Base-by-base conservation (phyloP, 2,113 vertebrate genomes). In the Cisticola juncidis region DNA sequence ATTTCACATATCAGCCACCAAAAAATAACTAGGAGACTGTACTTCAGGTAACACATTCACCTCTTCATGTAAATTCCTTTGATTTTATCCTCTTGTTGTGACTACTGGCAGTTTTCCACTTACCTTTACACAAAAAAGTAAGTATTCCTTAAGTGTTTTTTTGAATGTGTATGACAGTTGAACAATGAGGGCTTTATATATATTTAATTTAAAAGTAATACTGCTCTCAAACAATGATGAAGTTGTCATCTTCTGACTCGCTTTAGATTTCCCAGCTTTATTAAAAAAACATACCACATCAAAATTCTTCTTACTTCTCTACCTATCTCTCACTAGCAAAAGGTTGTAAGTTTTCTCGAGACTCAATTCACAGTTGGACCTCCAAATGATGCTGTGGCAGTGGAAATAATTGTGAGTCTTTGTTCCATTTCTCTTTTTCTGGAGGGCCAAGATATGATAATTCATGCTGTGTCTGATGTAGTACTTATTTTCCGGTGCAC, bases 291-390 rank as follows among this genome's bases (percentile, higher is more conserved):
- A 78, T 70, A 48, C 3, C 33, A 20, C 50, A 70, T 57, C 42
- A 70, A 93, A 87, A 78, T 87, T 77, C 29, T 81, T 70, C 45
- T 26, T 47, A 35, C 4, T 77, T 72, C 60, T 24, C 68, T 83
- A 58, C 35, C 38, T 58, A 31, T 38, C 38, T 86, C 53, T 72
- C 77, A 54, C 20, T 51, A 28, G 10, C 29, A 77, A 84, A 69
- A 89, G 42, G 19, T 16, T 23, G 3, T 45, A 79, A 24, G 18
- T 60, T 90, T 95, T 83, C 40, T 78, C 26, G 33, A 70, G 31
- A 70, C 0, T 2, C n/a, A 48, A 0, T 69, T 42, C 0, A 1
- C 9, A 60, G n/a, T 8, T 61, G 60, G 70, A 44, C 31, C 50
- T 73, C 36, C 40, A 92, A 87, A 69, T 61, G 25, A 72, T 64